Percentiles rank a stretch among this genome's conserved stretches.
phyloP scores from a whole-genome alignment of 2,113 vertebrate species.

The Columbina picui region DNA sequence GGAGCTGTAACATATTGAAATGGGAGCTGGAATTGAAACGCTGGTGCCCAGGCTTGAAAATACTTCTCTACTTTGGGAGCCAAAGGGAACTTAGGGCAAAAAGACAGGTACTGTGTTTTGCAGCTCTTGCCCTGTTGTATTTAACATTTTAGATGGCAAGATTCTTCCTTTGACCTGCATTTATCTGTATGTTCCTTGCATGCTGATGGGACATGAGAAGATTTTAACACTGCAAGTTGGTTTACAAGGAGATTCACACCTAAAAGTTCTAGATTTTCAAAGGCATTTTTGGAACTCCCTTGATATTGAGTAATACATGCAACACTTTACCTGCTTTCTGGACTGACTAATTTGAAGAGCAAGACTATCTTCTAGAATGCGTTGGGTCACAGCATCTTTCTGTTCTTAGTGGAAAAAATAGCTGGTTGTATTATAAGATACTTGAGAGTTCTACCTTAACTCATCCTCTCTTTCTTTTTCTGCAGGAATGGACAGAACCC shows the following conservation, averaged over 20 bases:
- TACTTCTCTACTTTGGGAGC: slow-evolving; percentile 88
- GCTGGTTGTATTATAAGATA: background rate
- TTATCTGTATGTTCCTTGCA: background rate
- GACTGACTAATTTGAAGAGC: background rate
- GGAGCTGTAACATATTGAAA: slow-evolving; percentile 87
- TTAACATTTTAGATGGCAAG: background rate
- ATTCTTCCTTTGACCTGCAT: background rate
- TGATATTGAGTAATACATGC: background rate
- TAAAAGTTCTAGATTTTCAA: background rate
- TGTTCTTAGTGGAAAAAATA: background rate
- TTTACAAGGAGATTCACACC: background rate
- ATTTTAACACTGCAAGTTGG: background rate
- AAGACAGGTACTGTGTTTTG: slow-evolving; percentile 80
- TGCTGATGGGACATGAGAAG: background rate
- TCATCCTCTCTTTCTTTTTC: background rate
- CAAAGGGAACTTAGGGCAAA: slow-evolving; percentile 84
- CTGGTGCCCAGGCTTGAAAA: slow-evolving; percentile 91
- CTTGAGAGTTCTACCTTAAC: background rate
- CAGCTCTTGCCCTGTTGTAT: background rate
- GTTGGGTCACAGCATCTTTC: background rate
- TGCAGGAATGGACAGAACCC: slow-evolving; percentile 85
- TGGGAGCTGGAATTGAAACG: slow-evolving; percentile 94
- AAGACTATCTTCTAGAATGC: background rate
- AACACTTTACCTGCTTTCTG: background rate
- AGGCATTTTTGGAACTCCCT: background rate